These are phyloP conservation scores for Caerostris darwini DNA, from an alignment of 1,140 invertebrate species.

Conservation along the genomic window DNA sequence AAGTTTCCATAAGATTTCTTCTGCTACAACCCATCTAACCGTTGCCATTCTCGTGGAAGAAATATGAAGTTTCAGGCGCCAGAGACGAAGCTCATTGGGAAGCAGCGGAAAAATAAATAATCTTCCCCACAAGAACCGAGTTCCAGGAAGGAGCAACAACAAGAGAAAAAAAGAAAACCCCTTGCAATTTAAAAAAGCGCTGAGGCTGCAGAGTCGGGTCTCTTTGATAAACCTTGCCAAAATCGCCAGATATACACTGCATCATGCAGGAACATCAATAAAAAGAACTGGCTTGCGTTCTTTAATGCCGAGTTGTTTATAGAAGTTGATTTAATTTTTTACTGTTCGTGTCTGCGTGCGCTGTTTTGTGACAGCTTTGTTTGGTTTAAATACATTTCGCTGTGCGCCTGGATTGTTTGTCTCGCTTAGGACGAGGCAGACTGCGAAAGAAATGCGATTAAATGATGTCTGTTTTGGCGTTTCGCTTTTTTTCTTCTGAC, in stretches of 20 bases:
- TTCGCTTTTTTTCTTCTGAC: not conserved
- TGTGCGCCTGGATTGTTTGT: conserved; percentile 10
- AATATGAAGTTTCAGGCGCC: conserved; percentile 28
- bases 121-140: conserved; percentile 29
- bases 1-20: too few relatives aligned
- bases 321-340: conserved; percentile 33
- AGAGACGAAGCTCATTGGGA: not conserved
- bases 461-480: not conserved
- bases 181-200: conserved; percentile 21
- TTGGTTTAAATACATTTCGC: not conserved
- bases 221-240: conserved; percentile 54
- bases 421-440: not conserved
- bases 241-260: conserved; percentile 14
- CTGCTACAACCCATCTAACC: not conserved
- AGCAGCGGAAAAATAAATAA: not conserved
- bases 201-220: conserved; percentile 8
- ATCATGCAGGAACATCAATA: not conserved
- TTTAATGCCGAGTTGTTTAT: not conserved
- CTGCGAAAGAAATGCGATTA: conserved; percentile 22
- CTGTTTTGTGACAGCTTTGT: conserved; percentile 16
- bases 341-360: not conserved
- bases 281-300: not conserved
- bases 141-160: not conserved
- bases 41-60: conserved; percentile 24
- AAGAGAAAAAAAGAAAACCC: too few relatives aligned